Evolutionary conservation across 1,140 invertebrate genomes (phyloP).

Genomic region (Aporrectodea caliginosa): DNA sequence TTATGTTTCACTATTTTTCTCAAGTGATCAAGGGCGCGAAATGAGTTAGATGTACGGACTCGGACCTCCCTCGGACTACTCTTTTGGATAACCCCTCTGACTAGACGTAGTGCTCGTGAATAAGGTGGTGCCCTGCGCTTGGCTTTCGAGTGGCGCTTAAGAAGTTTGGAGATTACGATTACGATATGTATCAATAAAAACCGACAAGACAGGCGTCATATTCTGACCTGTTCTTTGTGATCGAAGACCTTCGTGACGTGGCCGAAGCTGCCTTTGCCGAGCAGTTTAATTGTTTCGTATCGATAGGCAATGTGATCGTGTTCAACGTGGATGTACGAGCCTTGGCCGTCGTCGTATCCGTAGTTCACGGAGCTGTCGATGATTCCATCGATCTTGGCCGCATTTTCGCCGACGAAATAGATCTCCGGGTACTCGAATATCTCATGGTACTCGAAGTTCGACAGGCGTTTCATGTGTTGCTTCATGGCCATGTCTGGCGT

Average conservation of each 20-base stretch:
- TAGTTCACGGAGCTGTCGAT: constrained; percentile 32
- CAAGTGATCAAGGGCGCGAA: too few relatives aligned
- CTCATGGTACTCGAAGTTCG: constrained; percentile 52
- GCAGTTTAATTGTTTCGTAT: constrained; percentile 91
- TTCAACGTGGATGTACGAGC: constrained; percentile 41
- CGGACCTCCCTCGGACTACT: too few relatives aligned
- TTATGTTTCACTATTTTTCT: too few relatives aligned
- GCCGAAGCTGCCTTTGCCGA: constrained; percentile 94
- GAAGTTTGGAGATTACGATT: too few relatives aligned
- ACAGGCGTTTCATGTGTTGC: constrained; percentile 46
- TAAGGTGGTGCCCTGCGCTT: too few relatives aligned
- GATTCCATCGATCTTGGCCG: constrained; percentile 54
- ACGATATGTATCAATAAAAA: too few relatives aligned
- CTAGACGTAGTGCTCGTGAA: too few relatives aligned
- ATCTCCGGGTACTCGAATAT: constrained; percentile 53
- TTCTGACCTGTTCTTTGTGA: constrained; percentile 56
- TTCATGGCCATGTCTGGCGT: constrained; percentile 39
- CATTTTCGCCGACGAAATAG: constrained; percentile 46
- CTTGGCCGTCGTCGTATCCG: constrained; percentile 55
- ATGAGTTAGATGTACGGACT: too few relatives aligned
- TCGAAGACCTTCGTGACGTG: constrained; percentile 65
- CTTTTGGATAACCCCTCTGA: too few relatives aligned
- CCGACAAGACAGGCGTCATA: too few relatives aligned
- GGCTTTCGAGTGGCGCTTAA: too few relatives aligned
- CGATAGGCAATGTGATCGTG: constrained; percentile 87